Base-by-base conservation (phyloP, 2,888 invertebrate genomes). In the Leptopilina myrica region DNA sequence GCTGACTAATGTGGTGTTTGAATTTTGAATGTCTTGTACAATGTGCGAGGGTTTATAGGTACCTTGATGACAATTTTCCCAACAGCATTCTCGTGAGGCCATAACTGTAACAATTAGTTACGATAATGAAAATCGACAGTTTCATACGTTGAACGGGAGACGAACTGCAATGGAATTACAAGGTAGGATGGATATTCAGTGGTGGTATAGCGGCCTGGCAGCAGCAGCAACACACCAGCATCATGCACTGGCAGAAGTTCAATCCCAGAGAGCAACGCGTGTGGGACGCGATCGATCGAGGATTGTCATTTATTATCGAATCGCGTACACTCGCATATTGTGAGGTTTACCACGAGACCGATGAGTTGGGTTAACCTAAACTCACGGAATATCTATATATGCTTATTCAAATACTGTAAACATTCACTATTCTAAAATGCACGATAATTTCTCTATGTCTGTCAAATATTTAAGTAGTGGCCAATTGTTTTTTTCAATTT, bases 91-190 rank as follows among this genome's bases (percentile, higher is more conserved):
- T 20, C 9, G 53, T 73, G 53, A 56, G 53, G 33, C 33, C 56
- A 56, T 56, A 73, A 73, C 73, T 56, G 56, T 73, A 73, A 73
- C 73, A 33, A 33, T 56, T 73, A 73, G 40, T n/a, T 56, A 26
- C 53, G n/a, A n/a, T 73, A 56, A 73, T 73, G 73, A 73, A 73
- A 73, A 73, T 73, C 73, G 73, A 73, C 73, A 73, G 73, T 56
- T 56, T 73, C 73, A 56, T 73, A 53, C 26, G 73, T 56, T 73
- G 43, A 56, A 53, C 56, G 26, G 56, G 73, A 56, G 56, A 56
- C 56, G 40, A 56, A 66, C 43, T 66, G 46, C 66, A 66, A 66
- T 66, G 43, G 66, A 66, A 66, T 66, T 56, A 73, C 20, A 73
- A 26, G 15, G 33, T 56, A 33, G n/a, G 73, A 56, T 11, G 56